Conservation (phyloP, 2,888 invertebrate species). For the Agonopterix heracliana region DNA sequence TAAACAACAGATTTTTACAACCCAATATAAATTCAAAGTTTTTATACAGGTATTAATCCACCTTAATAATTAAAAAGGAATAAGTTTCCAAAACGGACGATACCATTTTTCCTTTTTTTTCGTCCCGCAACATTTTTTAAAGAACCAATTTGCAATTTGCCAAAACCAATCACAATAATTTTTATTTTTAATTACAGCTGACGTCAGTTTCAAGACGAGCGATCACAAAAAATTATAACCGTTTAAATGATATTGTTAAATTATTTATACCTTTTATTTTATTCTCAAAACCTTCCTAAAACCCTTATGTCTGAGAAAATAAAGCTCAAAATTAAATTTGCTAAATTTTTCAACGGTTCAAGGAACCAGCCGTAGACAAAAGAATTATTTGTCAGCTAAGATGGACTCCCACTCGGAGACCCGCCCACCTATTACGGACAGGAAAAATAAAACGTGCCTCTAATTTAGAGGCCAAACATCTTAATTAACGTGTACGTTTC, state of each 20-base stretch:
- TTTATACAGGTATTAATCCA: neutral
- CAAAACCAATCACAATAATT: constrained; percentile 73
- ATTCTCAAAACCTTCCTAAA: neutral
- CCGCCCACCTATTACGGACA: constrained; percentile 35
- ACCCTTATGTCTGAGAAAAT: no score
- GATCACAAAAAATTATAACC: constrained; percentile 25
- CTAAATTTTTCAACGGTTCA: neutral
- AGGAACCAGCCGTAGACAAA: constrained; percentile 24
- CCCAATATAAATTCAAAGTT: neutral
- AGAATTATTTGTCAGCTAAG: constrained; percentile 60
- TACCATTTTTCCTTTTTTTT: constrained; percentile 20
- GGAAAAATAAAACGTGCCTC: constrained; percentile 20
- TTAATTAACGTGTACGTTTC: constrained; percentile 26
- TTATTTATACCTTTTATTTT: constrained; percentile 7
- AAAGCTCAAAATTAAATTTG: no score
- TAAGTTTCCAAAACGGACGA: constrained; percentile 1
- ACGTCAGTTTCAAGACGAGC: constrained; percentile 33
- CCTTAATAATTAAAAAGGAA: constrained; percentile 6
- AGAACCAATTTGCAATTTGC: constrained; percentile 67
- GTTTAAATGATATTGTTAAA: constrained; percentile 12
- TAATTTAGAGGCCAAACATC: constrained; percentile 28
- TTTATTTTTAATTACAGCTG: constrained; percentile 62
- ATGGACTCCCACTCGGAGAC: constrained; percentile 34
- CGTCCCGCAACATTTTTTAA: neutral
- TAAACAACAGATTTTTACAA: no score